These are phyloP conservation scores for Lates calcarifer DNA, from an alignment of 2,113 vertebrate genomes.

Conservation along the genomic window DNA sequence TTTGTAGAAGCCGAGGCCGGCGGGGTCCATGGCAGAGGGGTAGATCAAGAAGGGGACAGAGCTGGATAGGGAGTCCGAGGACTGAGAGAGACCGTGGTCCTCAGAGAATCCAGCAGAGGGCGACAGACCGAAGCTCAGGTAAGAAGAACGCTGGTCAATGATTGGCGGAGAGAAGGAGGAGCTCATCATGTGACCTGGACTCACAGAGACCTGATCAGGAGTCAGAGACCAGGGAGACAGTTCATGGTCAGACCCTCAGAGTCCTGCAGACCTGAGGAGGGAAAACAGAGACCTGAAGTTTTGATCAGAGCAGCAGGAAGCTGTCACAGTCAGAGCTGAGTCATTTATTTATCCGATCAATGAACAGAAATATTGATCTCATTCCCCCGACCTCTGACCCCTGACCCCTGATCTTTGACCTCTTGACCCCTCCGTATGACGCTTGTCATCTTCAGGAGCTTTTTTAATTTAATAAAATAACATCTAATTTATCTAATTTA, in stretches of 20 bases:
- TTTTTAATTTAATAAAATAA: no score
- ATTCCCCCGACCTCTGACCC: no score
- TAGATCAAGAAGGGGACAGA: constrained; percentile 82
- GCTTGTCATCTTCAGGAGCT: no score
- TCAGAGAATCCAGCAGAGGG: constrained; percentile 70
- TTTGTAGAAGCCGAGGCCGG: constrained; percentile 71
- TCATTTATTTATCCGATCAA: no score
- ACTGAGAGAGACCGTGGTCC: constrained; percentile 41
- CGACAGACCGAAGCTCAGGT: constrained; percentile 72
- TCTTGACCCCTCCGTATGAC: no score
- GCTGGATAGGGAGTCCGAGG: constrained; percentile 64
- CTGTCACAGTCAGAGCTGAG: no score
- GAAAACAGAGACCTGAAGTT: background rate
- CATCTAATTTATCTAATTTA: no score
- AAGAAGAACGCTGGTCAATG: constrained; percentile 62
- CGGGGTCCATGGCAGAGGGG: constrained; percentile 68
- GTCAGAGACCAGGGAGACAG: background rate
- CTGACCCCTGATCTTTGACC: no score
- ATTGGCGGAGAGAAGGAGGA: constrained; percentile 75
- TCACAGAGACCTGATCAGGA: background rate
- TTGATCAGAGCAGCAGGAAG: no score
- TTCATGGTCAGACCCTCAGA: constrained; percentile 4
- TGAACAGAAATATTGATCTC: no score
- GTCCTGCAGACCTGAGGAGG: background rate
- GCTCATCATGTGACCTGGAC: constrained; percentile 56